phyloP scores from a whole-genome alignment of 2,888 invertebrate species.

The Drosophila algonquin region DNA sequence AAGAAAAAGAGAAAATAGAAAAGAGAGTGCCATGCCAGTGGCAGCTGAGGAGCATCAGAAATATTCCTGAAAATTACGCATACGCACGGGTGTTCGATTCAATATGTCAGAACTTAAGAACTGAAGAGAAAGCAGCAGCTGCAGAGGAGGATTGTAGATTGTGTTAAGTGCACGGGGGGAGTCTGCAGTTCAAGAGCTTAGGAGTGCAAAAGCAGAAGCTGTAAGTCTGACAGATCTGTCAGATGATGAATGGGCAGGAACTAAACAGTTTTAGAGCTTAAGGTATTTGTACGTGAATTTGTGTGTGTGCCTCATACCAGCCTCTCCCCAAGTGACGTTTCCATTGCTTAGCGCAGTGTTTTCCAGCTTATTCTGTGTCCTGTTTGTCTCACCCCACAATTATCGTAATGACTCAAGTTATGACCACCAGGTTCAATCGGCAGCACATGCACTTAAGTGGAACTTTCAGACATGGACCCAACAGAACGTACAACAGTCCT shows the following conservation, averaged over 20 bases:
- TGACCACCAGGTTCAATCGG: constrained; percentile 10
- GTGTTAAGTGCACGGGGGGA: background rate
- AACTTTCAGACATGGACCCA: background rate
- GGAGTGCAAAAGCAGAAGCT: background rate
- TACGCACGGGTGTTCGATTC: constrained; percentile 29
- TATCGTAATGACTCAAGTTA: constrained; percentile 62
- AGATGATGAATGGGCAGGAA: background rate
- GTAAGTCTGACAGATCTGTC: background rate
- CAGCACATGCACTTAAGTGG: constrained; percentile 64
- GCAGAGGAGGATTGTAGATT: background rate
- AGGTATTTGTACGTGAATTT: background rate
- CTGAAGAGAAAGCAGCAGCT: background rate
- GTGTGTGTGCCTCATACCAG: background rate
- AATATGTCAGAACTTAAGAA: no score
- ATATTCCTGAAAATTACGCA: constrained; percentile 42
- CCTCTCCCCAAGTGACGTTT: background rate
- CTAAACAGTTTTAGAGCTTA: background rate
- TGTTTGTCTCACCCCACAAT: constrained; percentile 41
- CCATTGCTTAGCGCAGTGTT: background rate
- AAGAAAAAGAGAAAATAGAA: background rate
- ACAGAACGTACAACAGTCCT: background rate
- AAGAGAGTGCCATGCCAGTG: background rate
- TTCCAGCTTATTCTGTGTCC: background rate
- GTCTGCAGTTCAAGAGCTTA: background rate
- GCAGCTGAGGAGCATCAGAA: background rate